These are phyloP conservation scores for Pachyramphus minor DNA, from an alignment of 2,113 vertebrate species.

Conservation along the genomic window DNA sequence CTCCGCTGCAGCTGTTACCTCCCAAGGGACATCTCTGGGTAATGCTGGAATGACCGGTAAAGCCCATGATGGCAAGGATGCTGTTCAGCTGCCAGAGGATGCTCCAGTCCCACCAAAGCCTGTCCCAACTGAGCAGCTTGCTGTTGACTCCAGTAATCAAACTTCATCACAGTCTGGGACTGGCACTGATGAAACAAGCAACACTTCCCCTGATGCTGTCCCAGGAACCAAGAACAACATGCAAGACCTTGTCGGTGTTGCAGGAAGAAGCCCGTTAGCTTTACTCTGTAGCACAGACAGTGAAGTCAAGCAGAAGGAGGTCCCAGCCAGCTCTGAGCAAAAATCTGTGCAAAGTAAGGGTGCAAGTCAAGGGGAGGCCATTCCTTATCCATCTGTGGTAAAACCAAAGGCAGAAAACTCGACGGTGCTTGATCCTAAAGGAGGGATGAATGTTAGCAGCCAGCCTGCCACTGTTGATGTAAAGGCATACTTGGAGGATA, in stretches of 20 bases:
- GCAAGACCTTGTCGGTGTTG: background rate
- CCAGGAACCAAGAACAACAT: background rate
- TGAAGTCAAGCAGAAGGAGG: background rate
- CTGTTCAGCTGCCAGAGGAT: background rate
- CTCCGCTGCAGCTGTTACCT: background rate
- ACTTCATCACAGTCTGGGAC: background rate
- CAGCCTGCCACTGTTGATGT: background rate
- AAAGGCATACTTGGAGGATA: background rate
- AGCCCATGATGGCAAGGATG: background rate
- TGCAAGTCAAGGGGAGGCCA: background rate
- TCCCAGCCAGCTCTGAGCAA: background rate
- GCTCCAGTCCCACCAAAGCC: constrained; percentile 22
- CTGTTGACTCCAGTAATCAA: constrained; percentile 46
- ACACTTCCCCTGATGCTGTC: background rate
- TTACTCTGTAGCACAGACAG: background rate
- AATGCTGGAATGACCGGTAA: background rate
- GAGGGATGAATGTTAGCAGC: background rate
- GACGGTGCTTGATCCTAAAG: constrained; percentile 19
- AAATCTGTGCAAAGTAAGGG: constrained; percentile 5
- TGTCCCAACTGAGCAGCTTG: constrained; percentile 74
- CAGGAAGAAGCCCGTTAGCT: background rate
- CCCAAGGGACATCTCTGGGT: background rate
- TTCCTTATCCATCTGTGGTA: background rate
- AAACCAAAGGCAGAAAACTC: constrained; percentile 33
- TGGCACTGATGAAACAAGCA: background rate